phyloP scores from a whole-genome alignment of 2,113 vertebrate species.

The Alosa alosa region DNA sequence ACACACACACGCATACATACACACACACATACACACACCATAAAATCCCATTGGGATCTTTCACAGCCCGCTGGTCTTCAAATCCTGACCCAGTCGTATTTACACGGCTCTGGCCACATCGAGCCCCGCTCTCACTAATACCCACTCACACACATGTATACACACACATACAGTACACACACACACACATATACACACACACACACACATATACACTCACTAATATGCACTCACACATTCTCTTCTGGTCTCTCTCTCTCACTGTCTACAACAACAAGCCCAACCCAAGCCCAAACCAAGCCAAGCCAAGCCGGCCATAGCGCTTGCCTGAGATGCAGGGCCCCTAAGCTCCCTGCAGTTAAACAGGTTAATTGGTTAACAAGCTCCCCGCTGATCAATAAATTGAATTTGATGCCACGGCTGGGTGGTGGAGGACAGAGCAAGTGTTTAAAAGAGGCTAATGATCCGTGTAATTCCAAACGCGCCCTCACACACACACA shows the following conservation, averaged over 20 bases:
- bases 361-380: slow-evolving; percentile 30
- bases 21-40: slow-evolving; percentile 1
- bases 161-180: no score
- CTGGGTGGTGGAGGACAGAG: neutral
- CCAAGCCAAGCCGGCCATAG: no score
- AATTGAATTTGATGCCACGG: slow-evolving; percentile 29
- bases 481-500: slow-evolving; percentile 14
- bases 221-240: neutral
- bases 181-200: no score
- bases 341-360: neutral
- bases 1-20: neutral
- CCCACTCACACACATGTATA: neutral
- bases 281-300: no score
- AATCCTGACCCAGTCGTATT: neutral
- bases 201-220: neutral
- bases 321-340: neutral
- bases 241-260: neutral
- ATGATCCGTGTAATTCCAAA: slow-evolving; percentile 19
- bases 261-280: neutral
- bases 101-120: neutral
- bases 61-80: neutral
- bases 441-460: slow-evolving; percentile 30
- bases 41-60: neutral
- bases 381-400: slow-evolving; percentile 36
- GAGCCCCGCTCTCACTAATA: neutral